Conservation (phyloP, 2,888 invertebrate genomes). For the Lottia gigantea region DNA sequence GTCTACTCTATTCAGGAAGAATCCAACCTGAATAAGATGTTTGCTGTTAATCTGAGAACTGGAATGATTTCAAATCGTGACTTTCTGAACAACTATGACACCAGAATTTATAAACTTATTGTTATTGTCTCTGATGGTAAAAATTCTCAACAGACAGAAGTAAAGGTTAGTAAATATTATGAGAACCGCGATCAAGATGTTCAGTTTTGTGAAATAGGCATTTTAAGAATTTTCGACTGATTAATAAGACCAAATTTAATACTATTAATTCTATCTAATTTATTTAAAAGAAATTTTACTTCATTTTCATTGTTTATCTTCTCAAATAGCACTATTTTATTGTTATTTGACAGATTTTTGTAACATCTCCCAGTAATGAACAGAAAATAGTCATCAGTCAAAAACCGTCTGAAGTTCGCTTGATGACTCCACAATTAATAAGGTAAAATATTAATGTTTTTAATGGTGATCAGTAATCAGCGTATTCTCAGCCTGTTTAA, state of each 20-base stretch:
- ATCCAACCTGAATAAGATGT: conserved; percentile 26
- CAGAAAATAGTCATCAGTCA: conserved; percentile 86
- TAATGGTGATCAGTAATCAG: no score
- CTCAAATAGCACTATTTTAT: background rate
- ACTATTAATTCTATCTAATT: no score
- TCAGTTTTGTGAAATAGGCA: no score
- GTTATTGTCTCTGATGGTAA: conserved; percentile 37
- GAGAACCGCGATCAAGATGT: no score
- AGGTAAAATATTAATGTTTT: conserved; percentile 64
- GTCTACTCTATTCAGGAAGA: conserved; percentile 28
- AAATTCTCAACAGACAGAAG: conserved; percentile 29
- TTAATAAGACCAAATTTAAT: no score
- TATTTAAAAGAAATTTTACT: no score
- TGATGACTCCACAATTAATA: conserved; percentile 80
- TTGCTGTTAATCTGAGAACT: conserved; percentile 40
- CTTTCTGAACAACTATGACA: conserved; percentile 42
- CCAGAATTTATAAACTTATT: conserved; percentile 34
- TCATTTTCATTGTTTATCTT: no score
- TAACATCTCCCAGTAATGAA: conserved; percentile 85
- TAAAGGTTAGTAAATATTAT: conserved; percentile 28
- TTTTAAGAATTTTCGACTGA: no score
- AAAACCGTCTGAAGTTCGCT: conserved; percentile 81
- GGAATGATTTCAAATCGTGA: conserved; percentile 49
- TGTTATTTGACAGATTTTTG: conserved; percentile 79
- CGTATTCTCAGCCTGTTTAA: no score